Base-by-base conservation (phyloP, 2,888 invertebrate genomes). In the Sarcophaga rosellei region DNA sequence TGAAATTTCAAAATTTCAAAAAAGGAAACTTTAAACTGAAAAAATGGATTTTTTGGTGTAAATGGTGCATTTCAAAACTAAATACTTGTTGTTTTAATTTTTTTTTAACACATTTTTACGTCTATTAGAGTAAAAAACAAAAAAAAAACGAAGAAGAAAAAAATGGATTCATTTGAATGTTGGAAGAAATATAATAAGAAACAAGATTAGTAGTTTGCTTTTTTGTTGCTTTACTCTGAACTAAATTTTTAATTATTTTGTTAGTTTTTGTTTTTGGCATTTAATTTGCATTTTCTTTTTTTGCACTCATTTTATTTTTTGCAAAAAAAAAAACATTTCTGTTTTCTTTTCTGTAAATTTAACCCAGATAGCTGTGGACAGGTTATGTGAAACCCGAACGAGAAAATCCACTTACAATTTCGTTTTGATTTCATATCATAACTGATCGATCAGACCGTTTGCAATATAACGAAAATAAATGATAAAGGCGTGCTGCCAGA, bases 341-440 rank as follows among this genome's bases (percentile, higher is more conserved):
- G 57, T 80, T 87, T 75, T 83, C 81, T 80, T 85, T 75, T 79
- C 79, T 86, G 73, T 82, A 53, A 81, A 80, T 83, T 84, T 86
- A 85, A 87, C 87, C 88, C 84, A 88, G 75, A 83, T 87, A 86
- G 74, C 65, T 57, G 45, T 47, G 73, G 63, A 82, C 87, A 80
- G 81, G 85, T 85, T 86, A 74, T 23, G 65, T 72, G 53, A 63
- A 75, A 72, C 70, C 47, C 86, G 68, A 88, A 88, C 88, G 69
- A 88, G 88, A 87, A 87, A 88, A 82, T 88, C 88, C 88, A 88
- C 88, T 88, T 88, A 87, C 73, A 80, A 65, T 84, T 72, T 74
- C 68, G 61, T 78, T 35, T 80, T 86, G 79, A 79, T 76, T 68
- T 79, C 21, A 65, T 80, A 86, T 80, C 83, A 73, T 68, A 82